Base-by-base conservation (phyloP, 2,113 vertebrate genomes). In the Sylvicapra grimmia region DNA sequence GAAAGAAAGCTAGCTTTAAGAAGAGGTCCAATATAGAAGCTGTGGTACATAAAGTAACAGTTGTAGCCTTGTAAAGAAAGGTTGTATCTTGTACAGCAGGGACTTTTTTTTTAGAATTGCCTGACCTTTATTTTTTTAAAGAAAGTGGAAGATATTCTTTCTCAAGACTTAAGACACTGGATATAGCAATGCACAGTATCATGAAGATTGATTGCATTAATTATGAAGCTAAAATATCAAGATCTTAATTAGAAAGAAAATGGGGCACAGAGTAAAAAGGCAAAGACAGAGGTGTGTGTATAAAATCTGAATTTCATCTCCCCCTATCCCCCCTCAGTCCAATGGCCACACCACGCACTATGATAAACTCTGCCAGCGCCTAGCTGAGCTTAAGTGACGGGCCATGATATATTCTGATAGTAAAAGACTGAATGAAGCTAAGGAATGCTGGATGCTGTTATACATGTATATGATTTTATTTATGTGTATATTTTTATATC, bases 401-500 rank as follows among this genome's bases (percentile, higher is more conserved):
- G 11, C 72, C 51, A 31, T 44, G 63, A 54, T 85, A 59, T 68
- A 87, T 65, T 90, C 89, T 93, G 83, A 93, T 33, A 61, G 82
- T 68, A 97, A 89, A 92, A 95, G 63, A 95, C 33, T 47, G 77
- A 95, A 49, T 49, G 89, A 93, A 91, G 83, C 86, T 83, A n/a
- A 91, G 90, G 97, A 96, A 96, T 96, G 63, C 91, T 97, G 93
- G 86, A 89, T 97, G 91, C 65, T 86, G 87, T 84, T 95, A 89
- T 96, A 93, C 94, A 97, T 96, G 94, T 97, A 98, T 97, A 97
- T 68, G 56, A 96, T 97, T 97, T 97, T 98, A 98, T 98, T 98
- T 98, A 97, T 85, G 97, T 97, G 93, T 97, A 86, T 98, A 98
- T 97, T 98, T 97, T 97, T 98, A 89, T 89, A 95, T 95, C 97